These are phyloP conservation scores for Nettapus auritus DNA, from an alignment of 2,113 vertebrate species.

Conservation along the genomic window DNA sequence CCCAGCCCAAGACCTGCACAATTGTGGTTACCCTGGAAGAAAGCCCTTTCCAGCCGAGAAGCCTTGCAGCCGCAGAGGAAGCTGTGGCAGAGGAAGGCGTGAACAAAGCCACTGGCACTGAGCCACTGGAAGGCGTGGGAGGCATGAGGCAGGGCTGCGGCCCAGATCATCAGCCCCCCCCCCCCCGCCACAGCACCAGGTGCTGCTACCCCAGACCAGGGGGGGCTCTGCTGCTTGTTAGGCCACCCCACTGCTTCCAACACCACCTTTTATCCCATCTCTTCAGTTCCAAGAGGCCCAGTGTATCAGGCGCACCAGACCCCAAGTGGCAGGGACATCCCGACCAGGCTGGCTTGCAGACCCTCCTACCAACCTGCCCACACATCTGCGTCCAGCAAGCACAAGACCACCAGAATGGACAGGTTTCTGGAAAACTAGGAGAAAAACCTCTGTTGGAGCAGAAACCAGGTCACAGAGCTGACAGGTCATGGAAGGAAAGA, in stretches of 20 bases:
- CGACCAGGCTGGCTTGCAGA: background rate
- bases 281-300: background rate
- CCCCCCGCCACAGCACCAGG: background rate
- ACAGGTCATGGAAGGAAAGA: background rate
- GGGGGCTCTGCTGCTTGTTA: background rate
- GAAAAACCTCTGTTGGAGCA: background rate
- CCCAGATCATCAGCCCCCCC: no score
- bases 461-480: background rate
- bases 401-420: background rate
- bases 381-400: background rate
- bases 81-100: background rate
- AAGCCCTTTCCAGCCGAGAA: conserved; percentile 9
- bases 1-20: background rate
- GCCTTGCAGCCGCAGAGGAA: background rate
- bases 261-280: background rate
- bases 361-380: background rate
- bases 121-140: fast-evolving
- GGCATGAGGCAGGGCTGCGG: background rate
- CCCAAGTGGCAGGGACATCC: background rate
- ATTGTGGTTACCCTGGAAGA: conserved; percentile 18
- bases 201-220: background rate
- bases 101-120: background rate
- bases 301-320: background rate
- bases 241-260: background rate
- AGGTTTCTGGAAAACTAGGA: background rate